These are phyloP conservation scores for Cacoxenus indagator DNA, from an alignment of 2,888 invertebrate genomes.

Conservation along the genomic window DNA sequence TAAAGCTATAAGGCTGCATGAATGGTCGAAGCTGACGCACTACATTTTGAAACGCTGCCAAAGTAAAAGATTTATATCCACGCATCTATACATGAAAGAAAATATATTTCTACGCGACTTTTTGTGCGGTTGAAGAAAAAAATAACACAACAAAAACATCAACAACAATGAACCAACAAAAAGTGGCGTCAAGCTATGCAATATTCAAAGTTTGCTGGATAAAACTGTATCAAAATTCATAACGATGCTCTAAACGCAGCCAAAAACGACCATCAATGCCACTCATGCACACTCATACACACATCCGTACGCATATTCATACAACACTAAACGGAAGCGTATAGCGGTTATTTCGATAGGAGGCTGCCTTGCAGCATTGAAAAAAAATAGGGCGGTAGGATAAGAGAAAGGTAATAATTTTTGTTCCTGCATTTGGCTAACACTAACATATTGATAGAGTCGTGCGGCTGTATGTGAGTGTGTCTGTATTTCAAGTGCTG, in stretches of 20 bases:
- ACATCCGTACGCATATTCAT: background rate
- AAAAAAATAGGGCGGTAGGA: background rate
- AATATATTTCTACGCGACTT: background rate
- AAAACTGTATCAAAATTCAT: conserved; percentile 64
- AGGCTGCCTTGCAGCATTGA: background rate
- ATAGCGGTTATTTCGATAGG: conserved; percentile 30
- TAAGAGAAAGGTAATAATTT: background rate
- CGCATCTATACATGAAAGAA: background rate
- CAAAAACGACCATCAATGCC: conserved; percentile 45
- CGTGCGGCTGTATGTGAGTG: conserved; percentile 2
- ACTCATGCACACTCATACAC: conserved; percentile 1
- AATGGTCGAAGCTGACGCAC: conserved; percentile 36
- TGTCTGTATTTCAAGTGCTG: conserved; percentile 24
- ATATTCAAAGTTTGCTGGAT: conserved; percentile 57
- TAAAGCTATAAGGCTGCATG: background rate
- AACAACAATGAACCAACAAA: conserved; percentile 5
- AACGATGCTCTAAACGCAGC: conserved; percentile 57
- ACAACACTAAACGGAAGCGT: conserved; percentile 23
- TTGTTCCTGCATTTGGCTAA: background rate
- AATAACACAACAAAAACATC: conserved; percentile 10
- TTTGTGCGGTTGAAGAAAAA: conserved; percentile 4
- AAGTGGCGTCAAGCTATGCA: conserved; percentile 47
- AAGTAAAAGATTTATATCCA: conserved; percentile 2
- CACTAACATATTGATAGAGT: conserved; percentile 6
- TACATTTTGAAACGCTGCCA: conserved; percentile 42